These are phyloP conservation scores for Heliconius aoede DNA, from an alignment of 2,888 invertebrate species.

Conservation along the genomic window DNA sequence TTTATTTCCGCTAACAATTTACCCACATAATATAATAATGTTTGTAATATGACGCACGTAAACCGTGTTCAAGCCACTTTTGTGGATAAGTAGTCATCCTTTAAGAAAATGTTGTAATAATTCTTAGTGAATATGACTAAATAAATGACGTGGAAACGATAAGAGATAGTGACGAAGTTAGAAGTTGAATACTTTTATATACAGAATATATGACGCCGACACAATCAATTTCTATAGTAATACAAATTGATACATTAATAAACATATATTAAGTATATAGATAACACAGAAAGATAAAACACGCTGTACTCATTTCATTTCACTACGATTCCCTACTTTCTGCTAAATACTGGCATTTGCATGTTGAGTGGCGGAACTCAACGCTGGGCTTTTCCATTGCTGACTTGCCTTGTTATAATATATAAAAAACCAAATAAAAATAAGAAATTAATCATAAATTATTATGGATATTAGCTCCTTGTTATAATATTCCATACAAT, in stretches of 20 bases:
- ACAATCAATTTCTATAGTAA: not conserved
- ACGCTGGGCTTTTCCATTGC: too few species aligned
- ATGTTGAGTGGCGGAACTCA: too few species aligned
- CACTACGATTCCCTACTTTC: too few species aligned
- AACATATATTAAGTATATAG: not conserved
- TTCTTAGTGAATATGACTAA: slow-evolving; percentile 10
- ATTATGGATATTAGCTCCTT: not conserved
- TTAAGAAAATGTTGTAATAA: slow-evolving; percentile 30
- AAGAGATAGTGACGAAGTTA: slow-evolving; percentile 7
- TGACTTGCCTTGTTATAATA: too few species aligned
- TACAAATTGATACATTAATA: not conserved
- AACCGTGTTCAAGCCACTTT: slow-evolving; percentile 18
- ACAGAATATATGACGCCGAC: not conserved
- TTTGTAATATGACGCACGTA: slow-evolving; percentile 39
- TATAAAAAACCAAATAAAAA: too few species aligned
- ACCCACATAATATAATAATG: not conserved
- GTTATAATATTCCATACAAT: not conserved
- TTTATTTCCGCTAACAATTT: slow-evolving; percentile 20
- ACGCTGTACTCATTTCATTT: too few species aligned
- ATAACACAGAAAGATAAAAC: not conserved
- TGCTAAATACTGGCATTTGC: too few species aligned
- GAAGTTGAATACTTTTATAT: not conserved
- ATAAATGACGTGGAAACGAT: not conserved
- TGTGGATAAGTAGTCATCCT: slow-evolving; percentile 37
- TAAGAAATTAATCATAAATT: too few species aligned